Evolutionary conservation across 2,888 invertebrate species (phyloP), one percentile per base, ranked within the genome.

Genomic region (Leptinotarsa rubiginosa): DNA sequence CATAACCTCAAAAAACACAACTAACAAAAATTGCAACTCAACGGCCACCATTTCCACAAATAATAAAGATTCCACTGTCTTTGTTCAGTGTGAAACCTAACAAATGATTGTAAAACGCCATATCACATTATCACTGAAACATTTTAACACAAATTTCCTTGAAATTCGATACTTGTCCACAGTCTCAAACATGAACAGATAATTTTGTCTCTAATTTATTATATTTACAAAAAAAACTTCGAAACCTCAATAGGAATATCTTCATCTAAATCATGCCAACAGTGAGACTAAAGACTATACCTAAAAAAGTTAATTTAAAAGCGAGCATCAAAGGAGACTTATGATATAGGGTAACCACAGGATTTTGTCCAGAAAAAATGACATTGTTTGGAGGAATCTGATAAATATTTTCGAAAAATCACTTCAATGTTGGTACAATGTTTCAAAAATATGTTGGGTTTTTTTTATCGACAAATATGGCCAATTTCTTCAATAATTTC

Each of bases 21-120:
- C n/a, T 62, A 62, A 62, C 62, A 62, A 25, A 31, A 62, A n/a
- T 62, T 62, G 62, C 62, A 62, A 50, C 50, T 50, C 50, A 50
- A 41, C 41, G 41, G 62, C 25, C 20, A 59, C 4, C 13, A 22
- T 31, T 56, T 20, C 16, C 10, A 41, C 16, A 56, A 56, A 47
- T 31, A 56, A 56, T 56, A 41, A 41, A 56, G 56, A 68, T 69
- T 20, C n/a, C 41, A 56, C 68, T 62, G 22, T 4, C 22, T 56
- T 22, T 3, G 18, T 56, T 25, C 50, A 50, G 16, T n/a, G n/a
- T 50, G n/a, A 50, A 41, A 41, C 5, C 10, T 12, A 41, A 41
- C 41, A 41, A 81, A 79, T 81, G 80, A 81, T 81, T 81, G 80
- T 80, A 76, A 74, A 80, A 77, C 80, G 80, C 81, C 69, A 75